These are phyloP conservation scores for Anolis carolinensis DNA, from an alignment of 2,113 vertebrate genomes.

Conservation along the genomic window DNA sequence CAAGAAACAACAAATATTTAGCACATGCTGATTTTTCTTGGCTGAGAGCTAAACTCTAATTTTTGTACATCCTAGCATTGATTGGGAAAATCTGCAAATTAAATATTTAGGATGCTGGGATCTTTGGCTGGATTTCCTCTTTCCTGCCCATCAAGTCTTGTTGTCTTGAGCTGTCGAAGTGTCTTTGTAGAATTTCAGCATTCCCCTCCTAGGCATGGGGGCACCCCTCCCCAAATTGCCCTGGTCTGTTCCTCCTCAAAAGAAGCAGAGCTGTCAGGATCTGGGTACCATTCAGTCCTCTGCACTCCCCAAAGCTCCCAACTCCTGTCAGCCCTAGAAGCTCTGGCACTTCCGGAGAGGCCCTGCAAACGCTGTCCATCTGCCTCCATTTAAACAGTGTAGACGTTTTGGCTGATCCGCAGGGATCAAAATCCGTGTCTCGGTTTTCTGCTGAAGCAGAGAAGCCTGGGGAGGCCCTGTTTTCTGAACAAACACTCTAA, in stretches of 20 bases:
- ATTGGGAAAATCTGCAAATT: neutral
- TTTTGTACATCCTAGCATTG: neutral
- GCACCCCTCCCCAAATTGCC: neutral
- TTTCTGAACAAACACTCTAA: conserved; percentile 39
- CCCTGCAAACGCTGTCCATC: conserved; percentile 1
- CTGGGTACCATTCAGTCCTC: neutral
- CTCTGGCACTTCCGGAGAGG: neutral
- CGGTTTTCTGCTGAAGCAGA: neutral
- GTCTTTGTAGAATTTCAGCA: conserved; percentile 4
- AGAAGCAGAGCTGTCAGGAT: conserved; percentile 9
- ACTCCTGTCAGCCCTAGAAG: conserved; percentile 23
- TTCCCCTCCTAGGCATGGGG: neutral
- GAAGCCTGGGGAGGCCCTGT: neutral
- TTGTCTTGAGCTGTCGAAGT: neutral
- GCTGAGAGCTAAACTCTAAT: neutral
- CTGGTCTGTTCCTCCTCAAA: conserved; percentile 11
- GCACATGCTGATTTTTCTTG: neutral
- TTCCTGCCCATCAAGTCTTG: neutral
- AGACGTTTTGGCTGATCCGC: conserved; percentile 23
- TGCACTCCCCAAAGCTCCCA: neutral
- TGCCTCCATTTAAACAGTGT: neutral
- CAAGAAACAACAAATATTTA: no score
- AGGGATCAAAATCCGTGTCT: conserved; percentile 9
- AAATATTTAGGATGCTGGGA: neutral
- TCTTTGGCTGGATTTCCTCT: neutral